phyloP scores from a whole-genome alignment of 2,888 invertebrate species.

The Phymatocera aterrima region DNA sequence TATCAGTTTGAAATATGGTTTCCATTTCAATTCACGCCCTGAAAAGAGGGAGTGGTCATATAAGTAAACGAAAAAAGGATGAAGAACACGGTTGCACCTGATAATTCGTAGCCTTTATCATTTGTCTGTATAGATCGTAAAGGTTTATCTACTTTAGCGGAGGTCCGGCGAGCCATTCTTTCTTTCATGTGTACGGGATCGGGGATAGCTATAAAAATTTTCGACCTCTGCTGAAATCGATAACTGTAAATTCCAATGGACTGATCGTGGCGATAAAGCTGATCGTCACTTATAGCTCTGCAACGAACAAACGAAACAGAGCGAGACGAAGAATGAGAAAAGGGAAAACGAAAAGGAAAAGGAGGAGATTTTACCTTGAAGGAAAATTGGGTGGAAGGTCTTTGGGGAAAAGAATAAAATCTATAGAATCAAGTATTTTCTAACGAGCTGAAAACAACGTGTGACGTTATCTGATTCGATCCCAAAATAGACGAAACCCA shows the following conservation, averaged over 20 bases:
- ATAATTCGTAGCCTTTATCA: conserved; percentile 21
- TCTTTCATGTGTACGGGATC: not conserved
- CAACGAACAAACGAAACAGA: conserved; percentile 8
- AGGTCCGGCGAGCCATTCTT: not conserved
- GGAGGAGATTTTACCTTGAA: too few relatives aligned
- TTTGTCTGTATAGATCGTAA: not conserved
- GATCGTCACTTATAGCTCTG: conserved; percentile 14
- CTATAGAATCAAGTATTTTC: not conserved
- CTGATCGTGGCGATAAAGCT: conserved; percentile 33
- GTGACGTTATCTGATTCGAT: not conserved
- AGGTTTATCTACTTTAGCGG: conserved; percentile 24
- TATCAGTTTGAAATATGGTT: not conserved
- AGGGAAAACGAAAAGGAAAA: not conserved
- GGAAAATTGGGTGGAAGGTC: not conserved
- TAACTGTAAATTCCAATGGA: conserved; percentile 31
- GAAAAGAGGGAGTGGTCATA: not conserved
- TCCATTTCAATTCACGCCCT: not conserved
- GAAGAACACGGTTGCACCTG: not conserved
- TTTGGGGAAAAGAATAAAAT: not conserved
- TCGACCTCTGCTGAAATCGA: conserved; percentile 28
- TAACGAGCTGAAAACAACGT: not conserved
- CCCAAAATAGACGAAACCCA: not conserved
- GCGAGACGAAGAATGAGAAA: not conserved
- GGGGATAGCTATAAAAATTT: conserved; percentile 24
- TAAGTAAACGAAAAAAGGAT: not conserved